These are phyloP conservation scores for Embiotoca jacksoni DNA, from an alignment of 2,113 vertebrate genomes.

Conservation along the genomic window DNA sequence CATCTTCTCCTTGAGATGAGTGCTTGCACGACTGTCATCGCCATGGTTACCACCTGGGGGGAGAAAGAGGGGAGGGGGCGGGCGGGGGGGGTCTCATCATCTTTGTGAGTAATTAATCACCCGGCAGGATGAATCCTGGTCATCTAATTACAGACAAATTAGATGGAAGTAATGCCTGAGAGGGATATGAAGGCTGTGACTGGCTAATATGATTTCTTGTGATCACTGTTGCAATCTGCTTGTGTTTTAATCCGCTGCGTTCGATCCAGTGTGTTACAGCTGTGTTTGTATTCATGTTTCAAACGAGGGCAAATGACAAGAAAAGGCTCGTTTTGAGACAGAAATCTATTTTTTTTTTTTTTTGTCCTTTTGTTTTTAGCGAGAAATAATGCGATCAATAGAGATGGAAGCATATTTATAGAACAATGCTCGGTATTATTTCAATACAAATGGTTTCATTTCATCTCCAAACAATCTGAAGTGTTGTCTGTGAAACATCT, in stretches of 20 bases:
- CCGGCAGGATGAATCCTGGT: constrained; percentile 66
- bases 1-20: constrained; percentile 16
- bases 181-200: constrained; percentile 26
- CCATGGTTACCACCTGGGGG: constrained; percentile 59
- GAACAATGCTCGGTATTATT: background rate
- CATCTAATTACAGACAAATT: constrained; percentile 74
- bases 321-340: background rate
- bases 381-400: background rate
- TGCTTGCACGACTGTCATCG: constrained; percentile 31
- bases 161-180: constrained; percentile 62
- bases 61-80: background rate
- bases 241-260: constrained; percentile 4
- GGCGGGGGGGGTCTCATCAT: constrained; percentile 19
- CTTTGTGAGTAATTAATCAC: constrained; percentile 70
- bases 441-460: background rate
- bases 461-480: constrained; percentile 1
- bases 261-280: background rate
- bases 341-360: background rate
- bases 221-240: constrained; percentile 7
- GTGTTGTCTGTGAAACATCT: background rate
- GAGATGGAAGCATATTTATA: constrained; percentile 5
- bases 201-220: constrained; percentile 20
- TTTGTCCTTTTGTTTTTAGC: background rate
- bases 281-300: background rate
- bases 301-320: background rate